A percentile compares a stretch with the other conserved stretches of the same genome.
These are phyloP conservation scores for Crypturellus tataupa DNA, from an alignment of 2,797 vertebrate genomes.

Conservation along the genomic window DNA sequence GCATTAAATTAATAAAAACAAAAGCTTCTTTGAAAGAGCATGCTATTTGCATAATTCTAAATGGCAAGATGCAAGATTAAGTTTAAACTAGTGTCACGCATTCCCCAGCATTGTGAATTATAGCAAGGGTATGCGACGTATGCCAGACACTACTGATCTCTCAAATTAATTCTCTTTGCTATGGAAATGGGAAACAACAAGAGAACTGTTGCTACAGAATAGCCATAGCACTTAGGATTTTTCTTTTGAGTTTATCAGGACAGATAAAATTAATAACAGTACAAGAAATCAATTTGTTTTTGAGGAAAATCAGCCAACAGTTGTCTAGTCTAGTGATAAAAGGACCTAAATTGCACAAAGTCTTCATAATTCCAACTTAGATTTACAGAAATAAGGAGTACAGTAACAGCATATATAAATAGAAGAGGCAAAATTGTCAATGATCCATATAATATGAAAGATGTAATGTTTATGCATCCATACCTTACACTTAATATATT, in stretches of 20 bases:
- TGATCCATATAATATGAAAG: not conserved
- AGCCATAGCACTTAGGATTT: not conserved
- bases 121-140: not conserved
- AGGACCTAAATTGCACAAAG: not conserved
- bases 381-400: not conserved
- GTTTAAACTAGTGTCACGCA: not conserved
- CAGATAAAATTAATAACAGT: too few species aligned
- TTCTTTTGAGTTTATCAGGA: not conserved
- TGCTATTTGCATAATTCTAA: not conserved
- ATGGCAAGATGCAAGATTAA: not conserved
- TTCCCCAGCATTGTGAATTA: not conserved
- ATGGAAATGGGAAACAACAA: slow-evolving; percentile 25
- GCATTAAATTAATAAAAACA: not conserved
- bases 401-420: not conserved
- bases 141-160: not conserved
- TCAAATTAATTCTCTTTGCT: slow-evolving; percentile 53
- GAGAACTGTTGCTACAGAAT: not conserved
- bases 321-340: not conserved
- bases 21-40: not conserved
- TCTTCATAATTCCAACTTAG: not conserved
- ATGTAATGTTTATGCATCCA: not conserved
- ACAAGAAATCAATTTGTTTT: too few species aligned
- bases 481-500: not conserved
- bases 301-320: not conserved
- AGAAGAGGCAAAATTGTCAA: not conserved